phyloP scores from a whole-genome alignment of 2,888 invertebrate species.

The Pandemis corylana region DNA sequence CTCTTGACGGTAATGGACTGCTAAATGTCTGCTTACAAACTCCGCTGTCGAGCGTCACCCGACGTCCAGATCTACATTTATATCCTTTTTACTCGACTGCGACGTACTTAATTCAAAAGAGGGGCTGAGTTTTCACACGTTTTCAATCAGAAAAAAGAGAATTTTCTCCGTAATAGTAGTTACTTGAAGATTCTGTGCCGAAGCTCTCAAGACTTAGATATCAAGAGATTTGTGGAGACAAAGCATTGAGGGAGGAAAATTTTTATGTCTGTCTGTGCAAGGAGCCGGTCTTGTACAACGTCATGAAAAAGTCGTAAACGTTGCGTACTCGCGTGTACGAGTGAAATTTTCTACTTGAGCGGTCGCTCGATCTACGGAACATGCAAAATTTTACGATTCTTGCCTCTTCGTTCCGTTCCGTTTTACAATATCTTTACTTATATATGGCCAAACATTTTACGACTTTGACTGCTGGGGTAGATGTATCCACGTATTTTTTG shows the following conservation, averaged over 20 bases:
- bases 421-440: conserved; percentile 42
- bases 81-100: conserved; percentile 32
- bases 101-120: conserved; percentile 4
- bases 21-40: conserved; percentile 50
- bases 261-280: conserved; percentile 69
- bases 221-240: conserved; percentile 58
- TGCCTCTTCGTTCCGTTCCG: conserved; percentile 56
- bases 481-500: background rate
- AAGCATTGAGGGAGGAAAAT: conserved; percentile 57
- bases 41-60: conserved; percentile 32
- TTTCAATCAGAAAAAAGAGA: conserved; percentile 18
- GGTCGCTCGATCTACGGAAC: conserved; percentile 66
- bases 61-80: conserved; percentile 39
- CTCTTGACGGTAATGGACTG: conserved; percentile 57
- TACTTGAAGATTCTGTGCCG: conserved; percentile 2
- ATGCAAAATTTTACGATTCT: conserved; percentile 75
- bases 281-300: conserved; percentile 66
- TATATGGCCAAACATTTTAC: conserved; percentile 58
- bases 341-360: conserved; percentile 74
- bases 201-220: conserved; percentile 39
- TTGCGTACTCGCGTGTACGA: conserved; percentile 70
- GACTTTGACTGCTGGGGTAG: conserved; percentile 51
- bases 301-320: conserved; percentile 79
- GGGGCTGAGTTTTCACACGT: conserved; percentile 19
- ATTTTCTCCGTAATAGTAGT: conserved; percentile 2